phyloP scores from a whole-genome alignment of 2,888 invertebrate genomes.

The Allacma fusca region DNA sequence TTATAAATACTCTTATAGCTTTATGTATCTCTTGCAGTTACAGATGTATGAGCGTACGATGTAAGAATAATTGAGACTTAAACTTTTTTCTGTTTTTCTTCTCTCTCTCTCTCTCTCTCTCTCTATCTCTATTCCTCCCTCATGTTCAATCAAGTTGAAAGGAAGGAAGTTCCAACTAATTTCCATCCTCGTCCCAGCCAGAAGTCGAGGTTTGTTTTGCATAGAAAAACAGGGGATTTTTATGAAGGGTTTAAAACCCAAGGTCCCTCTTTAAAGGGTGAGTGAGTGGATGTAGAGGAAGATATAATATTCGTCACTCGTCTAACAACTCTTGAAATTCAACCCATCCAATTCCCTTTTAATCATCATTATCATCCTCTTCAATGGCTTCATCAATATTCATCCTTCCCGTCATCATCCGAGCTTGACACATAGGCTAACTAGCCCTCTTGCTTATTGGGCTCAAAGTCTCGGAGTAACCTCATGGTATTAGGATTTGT shows the following conservation, averaged over 20 bases:
- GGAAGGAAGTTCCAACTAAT: background rate
- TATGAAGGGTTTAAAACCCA: too few relatives aligned
- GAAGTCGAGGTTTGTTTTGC: background rate
- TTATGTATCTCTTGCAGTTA: too few relatives aligned
- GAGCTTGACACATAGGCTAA: background rate
- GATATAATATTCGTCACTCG: background rate
- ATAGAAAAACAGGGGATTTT: background rate
- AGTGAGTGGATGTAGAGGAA: too few relatives aligned
- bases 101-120: too few relatives aligned
- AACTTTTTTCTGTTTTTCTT: too few relatives aligned
- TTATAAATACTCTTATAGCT: too few relatives aligned
- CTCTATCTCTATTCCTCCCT: background rate
- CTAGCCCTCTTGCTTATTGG: background rate
- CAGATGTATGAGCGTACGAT: too few relatives aligned
- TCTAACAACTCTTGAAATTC: conserved; percentile 18
- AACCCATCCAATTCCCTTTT: conserved; percentile 27
- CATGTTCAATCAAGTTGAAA: background rate
- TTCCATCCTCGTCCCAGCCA: background rate
- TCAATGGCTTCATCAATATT: conserved; percentile 22
- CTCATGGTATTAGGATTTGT: background rate
- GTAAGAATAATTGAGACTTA: too few relatives aligned
- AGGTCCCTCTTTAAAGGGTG: too few relatives aligned
- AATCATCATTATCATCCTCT: conserved; percentile 17
- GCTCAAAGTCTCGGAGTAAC: background rate
- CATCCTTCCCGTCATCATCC: conserved; percentile 17